Evolutionary conservation across 2,113 vertebrate species (phyloP), one percentile per base, ranked within the genome.

Genomic region (Apeltes quadracus): DNA sequence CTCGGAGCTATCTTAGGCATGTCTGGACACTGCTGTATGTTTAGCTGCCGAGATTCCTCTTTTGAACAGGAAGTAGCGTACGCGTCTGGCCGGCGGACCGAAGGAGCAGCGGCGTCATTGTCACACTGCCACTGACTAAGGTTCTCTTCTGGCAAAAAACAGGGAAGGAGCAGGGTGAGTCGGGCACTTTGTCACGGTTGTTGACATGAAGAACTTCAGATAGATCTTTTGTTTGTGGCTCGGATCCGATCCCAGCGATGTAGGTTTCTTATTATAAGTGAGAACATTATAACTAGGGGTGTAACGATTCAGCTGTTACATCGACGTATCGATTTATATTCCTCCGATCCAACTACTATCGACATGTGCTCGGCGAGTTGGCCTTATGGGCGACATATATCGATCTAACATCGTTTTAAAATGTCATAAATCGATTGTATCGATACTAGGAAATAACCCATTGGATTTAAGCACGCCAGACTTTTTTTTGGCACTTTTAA

Each of bases 1-100:
- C 84, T 76, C 5, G 48, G 44, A 90, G 89, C 90, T 92, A 90
- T 92, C 86, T 92, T 91, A 61, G 91, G 91, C 91, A 88, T 91
- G 92, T 93, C 92, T 93, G 92, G 91, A 89, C 90, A 79, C 61
- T 13, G 79, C 84, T 76, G 89, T 90, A 93, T 91, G 91, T 92
- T 92, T 93, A 92, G 92, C 77, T 81, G 55, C 79, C 61, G 78
- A 83, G 83, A 89, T 90, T 92, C 89, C 89, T 88, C 87, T 91
- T 88, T 72, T 78, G 83, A 87, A 71, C 55, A 84, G 88, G 87
- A 90, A 90, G 84, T 92, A 72, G 54, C 50, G 65, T 79, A 78
- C 72, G 66, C 66, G 82, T 88, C 90, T 91, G 90, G 80, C 66
- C 71, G 63, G 50, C 70, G 68, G 76, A 67, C 39, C 62, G 36